These are phyloP conservation scores for Antrozous pallidus DNA, from an alignment of 2,797 vertebrate species.

Conservation along the genomic window DNA sequence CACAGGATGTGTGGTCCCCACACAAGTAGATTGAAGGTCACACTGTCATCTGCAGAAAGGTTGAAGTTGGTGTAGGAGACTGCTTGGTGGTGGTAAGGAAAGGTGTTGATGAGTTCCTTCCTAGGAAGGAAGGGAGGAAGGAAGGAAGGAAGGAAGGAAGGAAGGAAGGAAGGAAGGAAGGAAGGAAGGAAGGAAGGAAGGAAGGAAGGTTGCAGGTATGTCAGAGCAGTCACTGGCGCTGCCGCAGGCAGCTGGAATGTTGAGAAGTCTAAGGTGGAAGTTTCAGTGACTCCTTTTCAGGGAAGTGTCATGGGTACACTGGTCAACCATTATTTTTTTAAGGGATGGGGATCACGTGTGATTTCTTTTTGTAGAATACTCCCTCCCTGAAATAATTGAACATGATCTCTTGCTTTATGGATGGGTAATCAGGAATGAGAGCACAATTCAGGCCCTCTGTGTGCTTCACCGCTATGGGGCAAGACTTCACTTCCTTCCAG, in stretches of 20 bases:
- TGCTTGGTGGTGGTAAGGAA: too few species aligned
- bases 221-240: too few species aligned
- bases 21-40: background rate
- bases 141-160: too few species aligned
- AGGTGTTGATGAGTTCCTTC: background rate
- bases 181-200: too few species aligned
- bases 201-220: too few species aligned
- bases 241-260: background rate
- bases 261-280: background rate
- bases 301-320: background rate
- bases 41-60: background rate
- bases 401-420: background rate
- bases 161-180: too few species aligned
- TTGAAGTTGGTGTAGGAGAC: background rate
- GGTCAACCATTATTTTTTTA: background rate
- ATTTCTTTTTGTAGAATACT: background rate
- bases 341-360: background rate
- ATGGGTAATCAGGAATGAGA: background rate
- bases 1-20: background rate
- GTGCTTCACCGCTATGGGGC: accelerated
- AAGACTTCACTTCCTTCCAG: background rate
- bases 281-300: background rate
- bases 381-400: background rate
- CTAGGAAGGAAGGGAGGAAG: too few species aligned
- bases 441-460: background rate